These are phyloP conservation scores for Spea hammondii DNA, from an alignment of 2,797 vertebrate genomes.

Conservation along the genomic window DNA sequence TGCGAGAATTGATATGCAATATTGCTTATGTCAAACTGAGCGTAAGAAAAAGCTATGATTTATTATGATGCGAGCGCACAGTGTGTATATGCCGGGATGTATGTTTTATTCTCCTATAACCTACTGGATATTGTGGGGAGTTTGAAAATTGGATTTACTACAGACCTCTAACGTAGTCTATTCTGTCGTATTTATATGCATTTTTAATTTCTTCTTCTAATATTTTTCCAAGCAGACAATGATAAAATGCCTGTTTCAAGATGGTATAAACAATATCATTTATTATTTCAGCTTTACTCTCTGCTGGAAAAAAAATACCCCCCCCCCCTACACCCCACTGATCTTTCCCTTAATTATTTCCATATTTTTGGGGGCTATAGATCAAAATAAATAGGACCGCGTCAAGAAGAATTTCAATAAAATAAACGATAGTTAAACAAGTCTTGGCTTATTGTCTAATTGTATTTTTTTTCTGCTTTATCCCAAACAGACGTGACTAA, in stretches of 20 bases:
- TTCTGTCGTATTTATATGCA: slow-evolving; percentile 37
- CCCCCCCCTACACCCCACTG: background rate
- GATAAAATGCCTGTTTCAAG: slow-evolving; percentile 34
- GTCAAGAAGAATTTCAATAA: slow-evolving; percentile 18
- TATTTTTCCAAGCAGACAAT: slow-evolving; percentile 47
- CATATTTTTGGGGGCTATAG: slow-evolving; percentile 17
- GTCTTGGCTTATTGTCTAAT: background rate
- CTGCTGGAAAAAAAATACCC: background rate
- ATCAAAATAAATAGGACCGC: slow-evolving; percentile 31
- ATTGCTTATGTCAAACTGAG: background rate
- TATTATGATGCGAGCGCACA: background rate
- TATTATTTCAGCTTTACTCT: slow-evolving; percentile 19
- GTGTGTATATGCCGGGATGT: slow-evolving; percentile 6
- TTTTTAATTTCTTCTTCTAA: slow-evolving; percentile 44
- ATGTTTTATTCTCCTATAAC: slow-evolving; percentile 12
- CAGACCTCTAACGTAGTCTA: background rate
- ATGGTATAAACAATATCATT: slow-evolving; percentile 14
- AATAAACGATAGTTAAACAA: background rate
- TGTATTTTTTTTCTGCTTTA: background rate
- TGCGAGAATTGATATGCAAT: background rate
- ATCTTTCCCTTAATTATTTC: slow-evolving; percentile 24
- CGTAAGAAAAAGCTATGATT: background rate
- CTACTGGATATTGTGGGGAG: slow-evolving; percentile 17
- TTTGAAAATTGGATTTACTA: slow-evolving; percentile 21
- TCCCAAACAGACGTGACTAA: background rate